Conservation (phyloP, 2,888 invertebrate genomes). For the Phasia obesa region DNA sequence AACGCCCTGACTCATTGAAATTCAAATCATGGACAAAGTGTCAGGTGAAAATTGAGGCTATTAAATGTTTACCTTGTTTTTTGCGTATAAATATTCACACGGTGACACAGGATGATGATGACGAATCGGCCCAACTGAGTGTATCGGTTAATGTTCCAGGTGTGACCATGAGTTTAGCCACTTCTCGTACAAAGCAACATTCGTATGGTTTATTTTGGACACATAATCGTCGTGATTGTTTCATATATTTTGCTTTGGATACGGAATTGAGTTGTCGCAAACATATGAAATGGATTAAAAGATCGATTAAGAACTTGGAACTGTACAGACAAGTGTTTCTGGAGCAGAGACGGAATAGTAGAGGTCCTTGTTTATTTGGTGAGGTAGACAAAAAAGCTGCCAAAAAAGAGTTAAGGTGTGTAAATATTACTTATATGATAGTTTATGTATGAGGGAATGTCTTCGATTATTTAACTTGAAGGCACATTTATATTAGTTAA, state of each 20-base stretch:
- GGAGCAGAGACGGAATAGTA: slow-evolving; percentile 79
- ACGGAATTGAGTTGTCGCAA: slow-evolving; percentile 79
- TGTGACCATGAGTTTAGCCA: slow-evolving; percentile 79
- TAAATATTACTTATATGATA: neutral
- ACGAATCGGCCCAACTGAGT: slow-evolving; percentile 72
- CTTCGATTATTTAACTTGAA: too few relatives aligned
- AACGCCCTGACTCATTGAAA: slow-evolving; percentile 79
- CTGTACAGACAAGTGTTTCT: slow-evolving; percentile 80
- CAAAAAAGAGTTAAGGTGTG: slow-evolving; percentile 63
- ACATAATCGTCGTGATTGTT: slow-evolving; percentile 81
- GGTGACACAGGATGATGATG: slow-evolving; percentile 18
- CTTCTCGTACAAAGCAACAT: slow-evolving; percentile 80
- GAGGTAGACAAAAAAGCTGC: neutral
- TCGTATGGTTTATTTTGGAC: slow-evolving; percentile 82
- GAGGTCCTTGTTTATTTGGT: slow-evolving; percentile 71
- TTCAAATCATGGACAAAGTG: slow-evolving; percentile 81
- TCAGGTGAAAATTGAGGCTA: slow-evolving; percentile 82
- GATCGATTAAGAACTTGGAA: slow-evolving; percentile 82
- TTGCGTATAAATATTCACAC: slow-evolving; percentile 78
- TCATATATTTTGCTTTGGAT: slow-evolving; percentile 81
- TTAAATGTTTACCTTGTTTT: slow-evolving; percentile 82
- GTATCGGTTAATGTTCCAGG: slow-evolving; percentile 82
- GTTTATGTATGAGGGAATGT: too few relatives aligned
- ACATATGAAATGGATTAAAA: slow-evolving; percentile 82
- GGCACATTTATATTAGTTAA: too few relatives aligned